Base-by-base conservation (phyloP, 2,888 invertebrate genomes). In the Cosmia trapezina region DNA sequence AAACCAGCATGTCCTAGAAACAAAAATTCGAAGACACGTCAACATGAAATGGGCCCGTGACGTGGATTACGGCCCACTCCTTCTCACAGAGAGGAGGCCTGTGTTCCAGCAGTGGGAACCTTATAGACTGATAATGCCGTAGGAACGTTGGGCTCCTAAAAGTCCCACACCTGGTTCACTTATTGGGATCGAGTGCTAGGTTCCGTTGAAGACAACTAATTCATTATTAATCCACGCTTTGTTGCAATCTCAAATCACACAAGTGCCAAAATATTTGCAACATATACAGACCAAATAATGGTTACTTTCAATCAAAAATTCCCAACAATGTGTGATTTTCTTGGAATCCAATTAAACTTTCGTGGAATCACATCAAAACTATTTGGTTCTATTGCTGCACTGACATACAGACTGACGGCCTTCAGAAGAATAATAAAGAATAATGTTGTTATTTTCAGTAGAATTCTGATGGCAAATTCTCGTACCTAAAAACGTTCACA, bases 321-420 rank as follows among this genome's bases (percentile, higher is more conserved):
- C 4, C 5, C 22, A 11, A 33, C 54, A 14, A 1, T 28, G 1
- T 17, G 12, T 0, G 1, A 8, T 0, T 43, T 47, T 28, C 43
- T 17, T 43, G 12, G n/a, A 43, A 60, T 53, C 43, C 28, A 78
- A 76, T 70, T 45, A 17, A 77, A 76, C 71, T 78, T 78, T 54
- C 7, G 0, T 14, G 12, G 8, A 76, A 22, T 17, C 8, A n/a
- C 22, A 45, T 63, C 51, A 57, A 47, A 57, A 45, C 59, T 37
- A n/a, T 61, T 53, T 22, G 4, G 33, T 45, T 57, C 4, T 49
- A 22, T n/a, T 61, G n/a, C 41, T 22, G 8, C 19, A 22, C 2
- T 45, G 11, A 49, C 5, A 41, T 3, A 41, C 43, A 72, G 7
- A 43, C 17, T 6, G 37, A 37, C 14, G 0, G n/a, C 8, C 17